phyloP scores from a whole-genome alignment of 2,113 vertebrate genomes.

The Ophthalmotilapia sp. region DNA sequence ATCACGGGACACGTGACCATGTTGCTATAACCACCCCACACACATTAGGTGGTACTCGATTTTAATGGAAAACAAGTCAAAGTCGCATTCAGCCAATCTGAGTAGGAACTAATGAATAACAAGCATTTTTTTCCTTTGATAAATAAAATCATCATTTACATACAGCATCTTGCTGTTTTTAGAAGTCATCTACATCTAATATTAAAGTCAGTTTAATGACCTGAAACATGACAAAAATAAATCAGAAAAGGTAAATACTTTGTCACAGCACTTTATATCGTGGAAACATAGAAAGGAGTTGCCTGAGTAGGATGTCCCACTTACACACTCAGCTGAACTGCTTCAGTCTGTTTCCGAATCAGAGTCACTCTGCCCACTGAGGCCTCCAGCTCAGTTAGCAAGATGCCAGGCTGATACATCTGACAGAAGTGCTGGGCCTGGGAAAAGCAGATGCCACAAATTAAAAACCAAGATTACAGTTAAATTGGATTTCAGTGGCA shows the following conservation, averaged over 20 bases:
- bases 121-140: neutral
- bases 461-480: neutral
- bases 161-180: neutral
- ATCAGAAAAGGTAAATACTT: neutral
- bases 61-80: neutral
- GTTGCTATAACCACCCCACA: neutral
- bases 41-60: neutral
- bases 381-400: constrained; percentile 77
- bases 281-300: neutral
- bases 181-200: neutral
- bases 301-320: constrained; percentile 3
- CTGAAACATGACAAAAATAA: neutral
- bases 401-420: constrained; percentile 87
- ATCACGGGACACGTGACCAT: neutral
- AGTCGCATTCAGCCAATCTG: neutral
- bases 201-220: neutral
- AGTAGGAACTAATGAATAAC: neutral
- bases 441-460: neutral
- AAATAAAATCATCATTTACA: neutral
- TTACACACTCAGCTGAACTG: constrained; percentile 77
- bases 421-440: constrained; percentile 89
- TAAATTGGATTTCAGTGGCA: neutral
- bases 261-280: neutral
- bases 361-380: constrained; percentile 81
- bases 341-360: constrained; percentile 72